A percentile compares a stretch with the other conserved stretches of the same genome.
Evolutionary conservation across 2,113 vertebrate species (phyloP).

Genomic region (Dipodomys merriami): DNA sequence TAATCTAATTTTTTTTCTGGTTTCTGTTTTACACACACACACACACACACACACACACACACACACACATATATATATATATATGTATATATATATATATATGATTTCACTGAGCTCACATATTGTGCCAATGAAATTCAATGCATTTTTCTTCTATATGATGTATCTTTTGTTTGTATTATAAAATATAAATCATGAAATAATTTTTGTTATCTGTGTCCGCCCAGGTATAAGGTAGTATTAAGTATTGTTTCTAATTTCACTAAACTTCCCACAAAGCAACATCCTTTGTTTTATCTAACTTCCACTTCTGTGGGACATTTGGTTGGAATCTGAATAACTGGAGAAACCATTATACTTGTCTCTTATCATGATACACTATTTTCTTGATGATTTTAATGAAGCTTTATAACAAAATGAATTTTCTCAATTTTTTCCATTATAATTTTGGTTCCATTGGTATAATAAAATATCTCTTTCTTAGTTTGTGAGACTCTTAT

Average conservation of each 20-base stretch:
- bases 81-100: background rate
- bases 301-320: background rate
- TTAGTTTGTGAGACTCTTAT: no score
- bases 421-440: background rate
- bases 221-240: background rate
- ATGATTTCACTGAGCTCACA: background rate
- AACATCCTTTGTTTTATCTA: background rate
- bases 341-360: background rate
- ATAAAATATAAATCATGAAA: background rate
- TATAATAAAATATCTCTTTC: background rate
- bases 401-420: background rate
- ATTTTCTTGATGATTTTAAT: background rate
- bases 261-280: background rate
- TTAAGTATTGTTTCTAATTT: slow-evolving; percentile 3
- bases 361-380: background rate
- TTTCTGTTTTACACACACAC: background rate
- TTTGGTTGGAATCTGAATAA: background rate
- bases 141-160: background rate
- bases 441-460: background rate
- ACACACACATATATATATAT: no score
- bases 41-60: no score
- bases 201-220: background rate
- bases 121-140: background rate
- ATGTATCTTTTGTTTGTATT: background rate
- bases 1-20: background rate